Percentiles rank a stretch among this genome's conserved stretches.
Evolutionary conservation across 2,113 vertebrate species (phyloP).

Genomic region (Erythrolamprus reginae): DNA sequence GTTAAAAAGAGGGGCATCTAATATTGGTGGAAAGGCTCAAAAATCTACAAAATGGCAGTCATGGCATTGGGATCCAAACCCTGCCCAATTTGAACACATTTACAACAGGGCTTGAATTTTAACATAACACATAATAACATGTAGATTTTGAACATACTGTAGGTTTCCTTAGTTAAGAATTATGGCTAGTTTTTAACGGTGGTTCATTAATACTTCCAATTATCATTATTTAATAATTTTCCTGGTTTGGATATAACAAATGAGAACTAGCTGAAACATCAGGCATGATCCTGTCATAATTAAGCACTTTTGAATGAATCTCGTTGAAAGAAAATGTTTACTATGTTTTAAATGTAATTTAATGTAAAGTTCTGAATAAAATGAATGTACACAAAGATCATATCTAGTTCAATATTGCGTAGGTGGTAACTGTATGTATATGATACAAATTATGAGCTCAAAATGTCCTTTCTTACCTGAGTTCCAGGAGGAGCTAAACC

Average conservation of each 20-base stretch:
- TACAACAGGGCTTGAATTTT: not conserved
- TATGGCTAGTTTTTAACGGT: not conserved
- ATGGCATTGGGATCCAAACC: not conserved
- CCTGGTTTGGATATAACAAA: not conserved
- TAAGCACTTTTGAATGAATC: not conserved
- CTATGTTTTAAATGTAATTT: not conserved
- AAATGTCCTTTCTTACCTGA: slow-evolving; percentile 52
- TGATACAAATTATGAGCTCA: not conserved
- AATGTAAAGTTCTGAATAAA: not conserved
- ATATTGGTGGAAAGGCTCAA: not conserved
- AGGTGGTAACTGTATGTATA: not conserved
- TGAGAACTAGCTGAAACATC: not conserved
- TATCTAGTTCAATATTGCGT: not conserved
- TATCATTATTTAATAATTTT: not conserved
- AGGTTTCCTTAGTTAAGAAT: not conserved
- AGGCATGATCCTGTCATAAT: not conserved
- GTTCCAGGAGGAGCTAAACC: slow-evolving; percentile 75
- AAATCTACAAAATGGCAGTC: not conserved
- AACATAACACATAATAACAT: not conserved
- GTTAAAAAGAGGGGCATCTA: not conserved
- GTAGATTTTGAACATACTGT: not conserved
- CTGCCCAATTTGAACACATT: not conserved
- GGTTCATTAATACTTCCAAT: not conserved
- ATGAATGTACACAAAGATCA: not conserved
- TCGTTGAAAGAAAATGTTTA: not conserved